phyloP scores from a whole-genome alignment of 2,888 invertebrate species.

The Hermaeophaga mercurialis region DNA sequence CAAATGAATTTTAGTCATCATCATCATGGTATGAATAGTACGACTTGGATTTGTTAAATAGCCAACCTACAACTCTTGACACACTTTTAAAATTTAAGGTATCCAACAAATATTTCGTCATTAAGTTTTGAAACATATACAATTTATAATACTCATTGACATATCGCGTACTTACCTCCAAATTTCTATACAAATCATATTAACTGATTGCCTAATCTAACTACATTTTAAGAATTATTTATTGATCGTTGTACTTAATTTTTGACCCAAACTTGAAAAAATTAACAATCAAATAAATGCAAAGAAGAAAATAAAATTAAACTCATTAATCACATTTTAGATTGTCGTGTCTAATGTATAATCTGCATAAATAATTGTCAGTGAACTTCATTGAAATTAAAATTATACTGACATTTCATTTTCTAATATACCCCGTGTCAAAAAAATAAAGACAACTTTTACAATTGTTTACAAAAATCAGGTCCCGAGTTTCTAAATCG shows the following conservation, averaged over 20 bases:
- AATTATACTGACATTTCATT: slow-evolving; percentile 7
- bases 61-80: not conserved
- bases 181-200: too few species aligned
- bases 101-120: slow-evolving; percentile 8
- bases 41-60: not conserved
- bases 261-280: too few species aligned
- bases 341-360: too few species aligned
- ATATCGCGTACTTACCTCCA: too few species aligned
- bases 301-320: too few species aligned
- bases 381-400: not conserved
- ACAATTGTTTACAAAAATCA: too few species aligned
- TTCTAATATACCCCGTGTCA: not conserved
- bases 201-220: too few species aligned
- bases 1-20: not conserved
- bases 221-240: too few species aligned
- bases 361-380: not conserved
- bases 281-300: too few species aligned
- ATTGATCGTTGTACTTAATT: too few species aligned
- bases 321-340: too few species aligned
- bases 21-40: not conserved
- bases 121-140: not conserved
- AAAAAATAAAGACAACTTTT: not conserved
- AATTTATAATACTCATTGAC: not conserved
- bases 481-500: too few species aligned
- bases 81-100: slow-evolving; percentile 2